Evolutionary conservation across 2,113 vertebrate genomes (phyloP), one percentile per base, ranked within the genome.

Genomic region (Lophochroa leadbeateri): DNA sequence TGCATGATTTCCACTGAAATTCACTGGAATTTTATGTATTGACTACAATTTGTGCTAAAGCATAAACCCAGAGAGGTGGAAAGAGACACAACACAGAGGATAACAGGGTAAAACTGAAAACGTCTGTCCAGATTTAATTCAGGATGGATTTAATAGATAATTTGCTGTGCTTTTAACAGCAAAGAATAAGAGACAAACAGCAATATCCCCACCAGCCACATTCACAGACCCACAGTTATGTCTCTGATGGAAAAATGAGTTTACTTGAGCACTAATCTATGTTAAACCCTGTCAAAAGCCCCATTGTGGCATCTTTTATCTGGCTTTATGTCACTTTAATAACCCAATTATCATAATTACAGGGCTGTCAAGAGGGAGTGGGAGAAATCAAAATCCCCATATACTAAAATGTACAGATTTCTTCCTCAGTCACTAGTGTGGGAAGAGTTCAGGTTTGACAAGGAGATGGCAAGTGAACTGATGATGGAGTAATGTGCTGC

Each of bases 311-410:
- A 87, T 77, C 70, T 85, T 83, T 90, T 91, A 61, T 77, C 88
- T 87, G 72, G 83, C 96, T 70, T 92, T 82, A 79, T 96, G 96
- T 94, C 96, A 92, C 86, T 85, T 95, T 95, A 96, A 97, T 89
- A 94, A 95, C 11, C 25, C 81, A 94, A 92, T 97, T 97, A 96
- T 47, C 83, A 91, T 96, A 96, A 97, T 96, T 94, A 89, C 75
- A 60, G 81, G 61, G 84, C 91, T 96, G 92, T 93, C 23, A 19
- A 60, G 74, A 67, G 29, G 61, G n/a, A 94, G 75, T 35, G 25
- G 67, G 25, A 80, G 83, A 89, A 43, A 91, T 94, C 28, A 76
- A 76, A 89, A 86, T 53, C 65, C 53, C 41, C 27, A 11, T 80
- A 52, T 76, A 91, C 65, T 92, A n/a, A 60, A 86, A 92, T 3